Base-by-base conservation (phyloP, 2,797 vertebrate species). In the Microchirus variegatus region DNA sequence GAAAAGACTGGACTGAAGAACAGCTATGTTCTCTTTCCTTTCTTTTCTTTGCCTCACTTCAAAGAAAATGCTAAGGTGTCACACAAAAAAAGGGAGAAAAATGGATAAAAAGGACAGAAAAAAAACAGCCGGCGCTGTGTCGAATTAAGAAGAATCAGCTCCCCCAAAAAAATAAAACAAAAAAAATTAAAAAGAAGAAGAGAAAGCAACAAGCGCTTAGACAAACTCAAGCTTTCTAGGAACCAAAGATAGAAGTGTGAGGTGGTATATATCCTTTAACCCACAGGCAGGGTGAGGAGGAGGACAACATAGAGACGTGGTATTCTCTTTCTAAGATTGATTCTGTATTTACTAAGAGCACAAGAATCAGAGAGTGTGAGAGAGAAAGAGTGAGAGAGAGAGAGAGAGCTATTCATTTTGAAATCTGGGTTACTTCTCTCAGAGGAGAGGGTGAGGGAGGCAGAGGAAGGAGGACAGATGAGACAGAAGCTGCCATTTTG, bases 401-500 rank as follows among this genome's bases (percentile, higher is more conserved):
- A 55, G 61, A 69, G 57, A 67, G 80, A 90, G 87, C 84, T 75
- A 88, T 90, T 93, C 92, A 92, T 93, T 93, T 92, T 86, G 69
- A 94, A 93, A 94, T 92, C 93, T 94, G 91, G 93, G 93, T 94
- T 94, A 93, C 85, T 87, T 89, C 90, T 93, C 92, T 92, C 92
- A 85, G 57, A 59, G 78, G 92, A 93, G 93, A 90, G 81, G 81
- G 74, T 80, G 78, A 88, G 82, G 84, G 82, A 84, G 88, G 81
- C 71, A 81, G 78, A 81, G 80, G 84, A 89, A 86, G 70, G 82
- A 85, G 83, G 80, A 78, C 69, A 63, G 81, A 69, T 60, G 72
- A 83, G 80, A 86, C 63, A 81, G 75, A 84, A 86, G 82, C 81
- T 87, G 84, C 87, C 89, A 87, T 89, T 88, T 88, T 82, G 85